Evolutionary conservation across 2,888 invertebrate species (phyloP).

Genomic region (Hyalella azteca): DNA sequence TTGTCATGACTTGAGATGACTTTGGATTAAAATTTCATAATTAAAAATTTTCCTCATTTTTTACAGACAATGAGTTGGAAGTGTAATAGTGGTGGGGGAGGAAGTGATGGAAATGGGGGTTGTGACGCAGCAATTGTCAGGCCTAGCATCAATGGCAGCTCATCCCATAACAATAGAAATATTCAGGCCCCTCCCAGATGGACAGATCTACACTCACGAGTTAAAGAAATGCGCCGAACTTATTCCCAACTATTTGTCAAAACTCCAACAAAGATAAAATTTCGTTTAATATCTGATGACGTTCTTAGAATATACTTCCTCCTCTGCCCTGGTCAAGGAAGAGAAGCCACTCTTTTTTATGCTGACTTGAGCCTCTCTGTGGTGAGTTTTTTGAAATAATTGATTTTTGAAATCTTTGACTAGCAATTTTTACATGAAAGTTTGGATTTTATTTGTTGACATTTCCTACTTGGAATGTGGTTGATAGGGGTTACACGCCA

Average conservation of each 20-base stretch:
- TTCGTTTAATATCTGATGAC: slow-evolving; percentile 69
- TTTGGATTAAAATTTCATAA: no score
- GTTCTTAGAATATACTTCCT: slow-evolving; percentile 54
- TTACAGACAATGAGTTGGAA: slow-evolving; percentile 22
- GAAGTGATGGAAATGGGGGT: neutral
- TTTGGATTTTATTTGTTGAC: no score
- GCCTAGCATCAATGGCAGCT: slow-evolving; percentile 18
- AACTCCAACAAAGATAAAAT: slow-evolving; percentile 82
- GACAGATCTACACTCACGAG: neutral
- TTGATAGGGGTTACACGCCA: no score
- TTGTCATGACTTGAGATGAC: no score
- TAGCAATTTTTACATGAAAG: no score
- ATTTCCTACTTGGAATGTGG: no score
- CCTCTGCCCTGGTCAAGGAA: slow-evolving; percentile 78
- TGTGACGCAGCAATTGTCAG: neutral
- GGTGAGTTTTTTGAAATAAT: slow-evolving; percentile 63
- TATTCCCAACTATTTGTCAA: slow-evolving; percentile 71
- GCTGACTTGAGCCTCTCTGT: slow-evolving; percentile 76
- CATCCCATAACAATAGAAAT: neutral
- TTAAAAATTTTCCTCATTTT: neutral
- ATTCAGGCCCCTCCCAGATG: slow-evolving; percentile 12
- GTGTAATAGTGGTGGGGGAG: slow-evolving; percentile 26
- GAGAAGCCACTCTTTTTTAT: slow-evolving; percentile 87
- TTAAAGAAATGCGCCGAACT: slow-evolving; percentile 21
- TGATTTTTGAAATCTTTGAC: neutral